Conservation (phyloP, 2,113 vertebrate species). For the Gobio gobio region DNA sequence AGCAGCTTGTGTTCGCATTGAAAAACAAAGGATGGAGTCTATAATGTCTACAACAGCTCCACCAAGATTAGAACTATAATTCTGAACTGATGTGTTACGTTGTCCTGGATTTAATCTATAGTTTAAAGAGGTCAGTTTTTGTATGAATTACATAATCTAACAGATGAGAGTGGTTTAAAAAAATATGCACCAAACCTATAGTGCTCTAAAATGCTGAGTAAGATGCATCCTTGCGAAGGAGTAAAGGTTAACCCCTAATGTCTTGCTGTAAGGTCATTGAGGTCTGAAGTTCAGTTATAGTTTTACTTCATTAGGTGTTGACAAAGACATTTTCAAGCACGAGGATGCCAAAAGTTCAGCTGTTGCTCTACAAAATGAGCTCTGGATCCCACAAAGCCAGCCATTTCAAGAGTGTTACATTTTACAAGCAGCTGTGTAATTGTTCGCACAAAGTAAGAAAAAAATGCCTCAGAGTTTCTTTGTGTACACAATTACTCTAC, state of each 20-base stretch:
- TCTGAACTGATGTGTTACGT: background rate
- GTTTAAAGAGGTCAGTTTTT: background rate
- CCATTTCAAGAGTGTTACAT: background rate
- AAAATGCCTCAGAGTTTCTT: background rate
- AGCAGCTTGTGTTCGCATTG: background rate
- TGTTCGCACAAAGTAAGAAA: background rate
- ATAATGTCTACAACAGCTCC: no score
- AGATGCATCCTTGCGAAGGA: constrained; percentile 32
- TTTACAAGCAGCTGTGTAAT: background rate
- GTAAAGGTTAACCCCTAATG: constrained; percentile 64
- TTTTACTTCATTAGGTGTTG: constrained; percentile 37
- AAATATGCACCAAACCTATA: background rate
- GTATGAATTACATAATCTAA: background rate
- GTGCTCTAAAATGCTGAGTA: constrained; percentile 1
- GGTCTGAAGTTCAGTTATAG: constrained; percentile 65
- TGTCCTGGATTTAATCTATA: background rate
- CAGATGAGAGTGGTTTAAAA: background rate
- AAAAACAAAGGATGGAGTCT: background rate
- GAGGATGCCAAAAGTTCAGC: background rate
- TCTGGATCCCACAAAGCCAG: background rate
- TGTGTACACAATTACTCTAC: background rate
- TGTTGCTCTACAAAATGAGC: background rate
- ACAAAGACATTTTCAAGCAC: background rate
- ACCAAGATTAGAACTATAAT: background rate
- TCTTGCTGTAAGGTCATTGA: constrained; percentile 60